Evolutionary conservation across 2,797 vertebrate genomes (phyloP).

Genomic region (Dermochelys coriacea): DNA sequence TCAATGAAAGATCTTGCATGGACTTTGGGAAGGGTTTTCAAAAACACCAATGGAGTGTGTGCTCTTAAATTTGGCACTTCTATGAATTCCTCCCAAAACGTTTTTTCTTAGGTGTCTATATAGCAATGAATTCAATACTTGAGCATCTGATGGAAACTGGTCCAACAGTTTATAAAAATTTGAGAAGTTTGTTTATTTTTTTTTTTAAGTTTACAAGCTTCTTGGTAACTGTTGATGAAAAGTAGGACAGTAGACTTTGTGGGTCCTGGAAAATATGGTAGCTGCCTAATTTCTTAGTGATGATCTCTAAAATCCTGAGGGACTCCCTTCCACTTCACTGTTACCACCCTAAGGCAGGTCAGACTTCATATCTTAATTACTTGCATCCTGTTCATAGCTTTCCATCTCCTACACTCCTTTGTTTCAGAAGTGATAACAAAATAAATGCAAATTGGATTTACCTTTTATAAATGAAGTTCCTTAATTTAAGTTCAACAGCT

Average conservation of each 20-base stretch:
- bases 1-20: not conserved
- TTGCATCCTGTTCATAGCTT: conserved; percentile 1
- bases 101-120: not conserved
- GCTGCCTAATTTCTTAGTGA: conserved; percentile 37
- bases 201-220: not conserved
- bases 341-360: not conserved
- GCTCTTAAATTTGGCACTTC: not conserved
- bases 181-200: conserved; percentile 9
- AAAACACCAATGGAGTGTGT: not conserved
- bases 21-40: not conserved
- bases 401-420: conserved; percentile 32
- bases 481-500: not conserved
- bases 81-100: not conserved
- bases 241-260: conserved; percentile 23
- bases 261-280: not conserved
- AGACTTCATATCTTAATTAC: conserved; percentile 40
- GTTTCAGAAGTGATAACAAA: not conserved
- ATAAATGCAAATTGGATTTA: not conserved
- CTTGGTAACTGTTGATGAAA: conserved; percentile 17
- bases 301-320: conserved; percentile 7
- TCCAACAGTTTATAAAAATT: conserved; percentile 22
- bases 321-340: conserved; percentile 36
- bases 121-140: not conserved
- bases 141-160: conserved; percentile 7
- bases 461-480: not conserved